phyloP scores from a whole-genome alignment of 53 echinoderm and acorn worm genomes.

The Luidia sarsii region DNA sequence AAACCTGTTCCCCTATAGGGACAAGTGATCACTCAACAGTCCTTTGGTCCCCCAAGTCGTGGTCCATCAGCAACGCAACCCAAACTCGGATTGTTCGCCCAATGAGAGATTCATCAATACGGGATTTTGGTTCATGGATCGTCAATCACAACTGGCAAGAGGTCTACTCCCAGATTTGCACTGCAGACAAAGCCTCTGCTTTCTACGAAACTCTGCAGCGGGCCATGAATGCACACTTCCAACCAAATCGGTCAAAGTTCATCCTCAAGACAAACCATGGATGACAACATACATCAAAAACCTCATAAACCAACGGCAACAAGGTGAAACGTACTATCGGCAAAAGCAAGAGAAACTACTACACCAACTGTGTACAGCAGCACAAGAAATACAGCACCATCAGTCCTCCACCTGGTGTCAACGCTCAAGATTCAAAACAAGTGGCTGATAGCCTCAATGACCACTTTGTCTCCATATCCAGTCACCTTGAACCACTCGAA shows the following conservation, averaged over 20 bases:
- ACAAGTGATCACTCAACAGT: constrained; percentile 17
- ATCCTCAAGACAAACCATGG: constrained; percentile 18
- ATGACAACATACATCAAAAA: constrained; percentile 16
- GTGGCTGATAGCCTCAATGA: constrained; percentile 1
- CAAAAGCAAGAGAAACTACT: neutral
- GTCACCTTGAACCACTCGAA: neutral
- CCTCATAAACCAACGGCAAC: constrained; percentile 4
- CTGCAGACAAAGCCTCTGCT: neutral
- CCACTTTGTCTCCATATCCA: neutral
- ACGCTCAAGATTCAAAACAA: neutral
- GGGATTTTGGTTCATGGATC: constrained; percentile 10
- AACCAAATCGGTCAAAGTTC: constrained; percentile 13
- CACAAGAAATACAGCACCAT: constrained; percentile 24
- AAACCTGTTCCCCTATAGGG: neutral
- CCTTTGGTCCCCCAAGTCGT: constrained; percentile 5
- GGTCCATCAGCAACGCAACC: neutral
- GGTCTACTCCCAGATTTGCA: neutral
- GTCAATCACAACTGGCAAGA: constrained; percentile 5
- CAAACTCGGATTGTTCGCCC: neutral
- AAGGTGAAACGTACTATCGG: neutral
- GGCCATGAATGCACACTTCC: neutral
- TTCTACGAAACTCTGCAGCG: constrained; percentile 4
- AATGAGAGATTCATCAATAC: constrained; percentile 34
- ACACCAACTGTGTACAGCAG: constrained; percentile 1
- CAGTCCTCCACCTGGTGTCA: neutral